Conservation (phyloP, 92 coral and sea anemone genomes). For the Anthopleura xanthogrammica region DNA sequence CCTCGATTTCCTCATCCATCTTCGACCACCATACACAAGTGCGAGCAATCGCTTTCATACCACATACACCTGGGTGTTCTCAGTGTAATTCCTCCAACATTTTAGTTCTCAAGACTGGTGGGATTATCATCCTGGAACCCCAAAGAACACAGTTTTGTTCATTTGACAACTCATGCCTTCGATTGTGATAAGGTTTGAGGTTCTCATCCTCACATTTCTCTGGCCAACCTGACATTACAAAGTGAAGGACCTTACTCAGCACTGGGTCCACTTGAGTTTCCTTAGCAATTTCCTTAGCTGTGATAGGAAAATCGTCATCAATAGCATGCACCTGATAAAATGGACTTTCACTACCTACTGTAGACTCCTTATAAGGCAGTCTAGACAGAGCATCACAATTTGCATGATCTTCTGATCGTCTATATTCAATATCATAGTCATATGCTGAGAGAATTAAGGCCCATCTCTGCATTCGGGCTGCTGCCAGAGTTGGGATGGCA, state of each 20-base stretch:
- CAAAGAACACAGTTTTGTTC: conserved; percentile 49
- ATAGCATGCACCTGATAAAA: conserved; percentile 38
- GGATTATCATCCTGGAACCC: conserved; percentile 50
- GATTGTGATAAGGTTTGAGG: conserved; percentile 30
- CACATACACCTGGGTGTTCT: conserved; percentile 48
- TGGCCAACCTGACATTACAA: conserved; percentile 41
- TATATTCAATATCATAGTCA: conserved; percentile 42
- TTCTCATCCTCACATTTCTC: conserved; percentile 27
- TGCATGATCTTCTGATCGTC: conserved; percentile 33
- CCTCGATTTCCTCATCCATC: conserved; percentile 50
- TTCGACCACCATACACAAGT: conserved; percentile 51
- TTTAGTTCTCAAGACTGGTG: conserved; percentile 8
- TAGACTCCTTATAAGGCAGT: conserved; percentile 31
- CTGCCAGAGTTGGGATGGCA: conserved; percentile 50
- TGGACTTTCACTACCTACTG: conserved; percentile 33
- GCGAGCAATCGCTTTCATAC: conserved; percentile 50
- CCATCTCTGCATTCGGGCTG: conserved; percentile 66
- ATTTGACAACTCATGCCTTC: conserved; percentile 39
- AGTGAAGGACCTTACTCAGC: conserved; percentile 41
- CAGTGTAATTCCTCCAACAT: conserved; percentile 5
- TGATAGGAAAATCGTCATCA: conserved; percentile 46
- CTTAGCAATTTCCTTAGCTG: conserved; percentile 49
- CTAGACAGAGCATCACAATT: conserved; percentile 35
- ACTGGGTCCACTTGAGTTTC: conserved; percentile 39
- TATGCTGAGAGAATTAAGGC: conserved; percentile 40